A percentile compares a stretch with the other conserved stretches of the same genome.
Conservation (phyloP, 2,113 vertebrate genomes). For the Emydocephalus ijimae region DNA sequence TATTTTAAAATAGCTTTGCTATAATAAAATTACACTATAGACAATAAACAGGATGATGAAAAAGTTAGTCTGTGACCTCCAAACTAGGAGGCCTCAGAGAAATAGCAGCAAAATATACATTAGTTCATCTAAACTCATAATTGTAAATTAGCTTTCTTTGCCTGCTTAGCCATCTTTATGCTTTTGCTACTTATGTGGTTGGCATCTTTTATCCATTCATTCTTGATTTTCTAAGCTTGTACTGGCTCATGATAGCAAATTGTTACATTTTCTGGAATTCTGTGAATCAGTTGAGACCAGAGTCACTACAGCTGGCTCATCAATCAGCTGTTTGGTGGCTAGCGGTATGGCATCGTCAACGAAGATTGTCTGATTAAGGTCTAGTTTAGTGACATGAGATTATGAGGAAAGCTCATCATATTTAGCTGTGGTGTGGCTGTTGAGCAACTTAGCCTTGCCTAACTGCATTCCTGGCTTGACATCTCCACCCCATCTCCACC, state of each 20-base stretch:
- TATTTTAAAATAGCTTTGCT: neutral
- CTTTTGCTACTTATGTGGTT: neutral
- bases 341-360: neutral
- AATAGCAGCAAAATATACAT: neutral
- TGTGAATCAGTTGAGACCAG: neutral
- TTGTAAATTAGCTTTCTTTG: neutral
- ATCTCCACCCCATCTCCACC: neutral
- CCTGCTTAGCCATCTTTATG: neutral
- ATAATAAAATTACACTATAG: neutral
- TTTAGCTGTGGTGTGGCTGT: neutral
- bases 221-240: neutral
- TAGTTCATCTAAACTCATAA: neutral
- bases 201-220: neutral
- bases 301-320: neutral
- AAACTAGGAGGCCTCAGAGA: neutral
- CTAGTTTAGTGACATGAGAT: neutral
- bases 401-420: neutral
- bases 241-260: neutral
- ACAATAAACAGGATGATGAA: neutral
- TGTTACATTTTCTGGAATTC: neutral
- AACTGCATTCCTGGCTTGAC: neutral
- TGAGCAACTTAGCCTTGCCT: neutral
- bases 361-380: neutral
- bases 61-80: neutral
- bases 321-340: neutral